A percentile compares a stretch with the other conserved stretches of the same genome.
Evolutionary conservation across 2,113 vertebrate species (phyloP).

Genomic region (Glaucidium brasilianum): DNA sequence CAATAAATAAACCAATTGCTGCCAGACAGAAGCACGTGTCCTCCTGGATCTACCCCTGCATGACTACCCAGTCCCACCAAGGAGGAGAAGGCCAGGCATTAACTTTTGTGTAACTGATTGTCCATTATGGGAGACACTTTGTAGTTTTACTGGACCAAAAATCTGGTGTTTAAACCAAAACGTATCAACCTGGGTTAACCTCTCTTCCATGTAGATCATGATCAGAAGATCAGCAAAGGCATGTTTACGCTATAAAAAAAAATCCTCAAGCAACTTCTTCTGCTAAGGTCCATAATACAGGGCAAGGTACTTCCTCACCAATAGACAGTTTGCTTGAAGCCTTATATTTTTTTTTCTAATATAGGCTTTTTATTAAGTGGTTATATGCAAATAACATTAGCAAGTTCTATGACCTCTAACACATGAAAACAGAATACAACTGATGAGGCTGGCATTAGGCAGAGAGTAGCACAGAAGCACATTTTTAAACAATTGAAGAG

Average conservation of each 20-base stretch:
- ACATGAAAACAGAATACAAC: not conserved
- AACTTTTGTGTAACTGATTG: not conserved
- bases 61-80: not conserved
- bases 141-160: not conserved
- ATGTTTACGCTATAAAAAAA: constrained; percentile 55
- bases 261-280: not conserved
- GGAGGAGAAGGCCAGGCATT: not conserved
- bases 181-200: not conserved
- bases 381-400: not conserved
- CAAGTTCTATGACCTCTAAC: not conserved
- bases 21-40: not conserved
- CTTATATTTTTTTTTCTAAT: not conserved
- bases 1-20: constrained; percentile 25
- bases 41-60: not conserved
- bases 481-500: not conserved
- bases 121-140: not conserved
- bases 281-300: not conserved
- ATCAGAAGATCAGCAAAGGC: not conserved
- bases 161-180: not conserved
- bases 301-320: not conserved
- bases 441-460: not conserved
- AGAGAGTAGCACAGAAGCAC: not conserved
- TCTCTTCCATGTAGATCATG: not conserved
- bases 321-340: not conserved
- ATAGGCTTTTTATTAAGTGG: not conserved